Conservation (phyloP, 2,888 invertebrate species). For the Tetanocera ferruginea region DNA sequence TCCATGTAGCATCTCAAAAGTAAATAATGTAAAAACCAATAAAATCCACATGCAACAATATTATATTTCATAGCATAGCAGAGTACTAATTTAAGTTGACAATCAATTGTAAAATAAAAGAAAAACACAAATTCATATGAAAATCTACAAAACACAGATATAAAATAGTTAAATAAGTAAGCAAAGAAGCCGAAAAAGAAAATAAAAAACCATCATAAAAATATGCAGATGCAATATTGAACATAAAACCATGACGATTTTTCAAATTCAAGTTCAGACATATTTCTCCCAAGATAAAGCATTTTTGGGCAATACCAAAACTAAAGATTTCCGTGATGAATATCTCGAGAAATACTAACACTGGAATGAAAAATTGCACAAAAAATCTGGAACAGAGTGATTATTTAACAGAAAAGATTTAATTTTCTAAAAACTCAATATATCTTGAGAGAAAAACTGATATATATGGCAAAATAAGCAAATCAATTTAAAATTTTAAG, state of each 20-base stretch:
- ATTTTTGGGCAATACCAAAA: too few relatives aligned
- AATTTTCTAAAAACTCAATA: neutral
- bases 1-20: neutral
- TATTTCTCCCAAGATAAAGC: neutral
- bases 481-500: neutral
- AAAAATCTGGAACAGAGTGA: too few relatives aligned
- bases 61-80: neutral
- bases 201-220: neutral
- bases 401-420: too few relatives aligned
- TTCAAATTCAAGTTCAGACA: neutral
- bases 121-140: conserved; percentile 1
- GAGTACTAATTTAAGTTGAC: conserved; percentile 41
- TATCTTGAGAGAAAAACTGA: neutral
- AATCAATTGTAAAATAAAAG: conserved; percentile 41
- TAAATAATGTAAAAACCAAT: neutral
- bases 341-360: too few relatives aligned
- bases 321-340: too few relatives aligned
- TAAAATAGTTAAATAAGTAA: neutral
- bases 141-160: neutral
- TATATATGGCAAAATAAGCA: neutral
- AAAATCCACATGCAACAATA: neutral
- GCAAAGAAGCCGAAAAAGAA: neutral
- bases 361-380: too few relatives aligned
- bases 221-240: neutral
- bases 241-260: too few relatives aligned